Conservation (phyloP, 2,113 vertebrate species). For the Chaetodon auriga region DNA sequence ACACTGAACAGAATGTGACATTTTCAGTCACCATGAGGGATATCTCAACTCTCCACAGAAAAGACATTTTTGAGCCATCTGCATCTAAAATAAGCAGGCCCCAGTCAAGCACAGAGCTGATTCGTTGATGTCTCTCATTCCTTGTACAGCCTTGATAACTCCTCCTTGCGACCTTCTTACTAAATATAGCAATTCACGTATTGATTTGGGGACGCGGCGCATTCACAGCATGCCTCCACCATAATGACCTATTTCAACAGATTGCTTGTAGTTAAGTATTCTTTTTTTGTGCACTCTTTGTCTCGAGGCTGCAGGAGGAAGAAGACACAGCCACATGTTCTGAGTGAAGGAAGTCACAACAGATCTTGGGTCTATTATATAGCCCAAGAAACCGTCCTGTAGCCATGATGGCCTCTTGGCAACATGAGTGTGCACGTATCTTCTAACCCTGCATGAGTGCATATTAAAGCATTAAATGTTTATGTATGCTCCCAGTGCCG, state of each 20-base stretch:
- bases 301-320: conserved; percentile 44
- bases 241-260: conserved; percentile 83
- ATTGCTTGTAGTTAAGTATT: conserved; percentile 72
- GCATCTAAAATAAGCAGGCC: conserved; percentile 70
- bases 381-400: conserved; percentile 33
- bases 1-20: conserved; percentile 71
- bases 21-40: conserved; percentile 56
- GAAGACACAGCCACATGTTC: conserved; percentile 23
- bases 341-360: conserved; percentile 21
- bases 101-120: conserved; percentile 42
- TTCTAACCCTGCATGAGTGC: not conserved
- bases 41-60: conserved; percentile 50
- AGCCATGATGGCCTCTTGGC: conserved; percentile 40
- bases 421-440: conserved; percentile 8
- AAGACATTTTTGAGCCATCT: conserved; percentile 74
- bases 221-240: conserved; percentile 79
- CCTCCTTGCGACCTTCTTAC: conserved; percentile 84
- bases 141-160: conserved; percentile 69
- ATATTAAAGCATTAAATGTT: conserved; percentile 10
- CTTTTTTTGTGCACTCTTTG: conserved; percentile 47
- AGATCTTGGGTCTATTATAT: conserved; percentile 19
- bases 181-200: conserved; percentile 81
- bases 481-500: not conserved
- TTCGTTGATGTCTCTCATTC: conserved; percentile 69
- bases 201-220: conserved; percentile 80